Evolutionary conservation across 2,113 vertebrate species (phyloP).

Genomic region (Sorex fumeus): DNA sequence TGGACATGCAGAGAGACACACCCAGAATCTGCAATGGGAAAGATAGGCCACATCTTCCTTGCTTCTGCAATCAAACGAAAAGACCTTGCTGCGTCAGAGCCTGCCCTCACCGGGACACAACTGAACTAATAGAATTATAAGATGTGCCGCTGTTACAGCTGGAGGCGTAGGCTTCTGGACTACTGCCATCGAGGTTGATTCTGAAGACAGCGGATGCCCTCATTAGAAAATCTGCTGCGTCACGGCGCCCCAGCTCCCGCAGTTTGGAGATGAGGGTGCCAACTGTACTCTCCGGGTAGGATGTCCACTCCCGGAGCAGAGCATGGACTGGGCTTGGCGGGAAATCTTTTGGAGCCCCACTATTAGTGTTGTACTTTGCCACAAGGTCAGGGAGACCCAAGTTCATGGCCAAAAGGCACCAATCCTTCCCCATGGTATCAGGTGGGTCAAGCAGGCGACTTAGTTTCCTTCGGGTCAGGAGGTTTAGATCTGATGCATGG

Average conservation of each 20-base stretch:
- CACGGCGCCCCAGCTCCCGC: constrained; percentile 96
- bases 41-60: constrained; percentile 29
- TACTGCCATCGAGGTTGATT: constrained; percentile 93
- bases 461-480: constrained; percentile 94
- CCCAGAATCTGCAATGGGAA: constrained; percentile 38
- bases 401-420: constrained; percentile 99
- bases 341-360: constrained; percentile 88
- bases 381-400: constrained; percentile 96
- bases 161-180: constrained; percentile 92
- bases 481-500: constrained; percentile 94
- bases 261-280: constrained; percentile 95
- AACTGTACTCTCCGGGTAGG: constrained; percentile 93
- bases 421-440: constrained; percentile 98
- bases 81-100: constrained; percentile 63
- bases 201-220: constrained; percentile 95
- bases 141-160: constrained; percentile 96
- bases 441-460: constrained; percentile 97
- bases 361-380: constrained; percentile 94
- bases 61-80: constrained; percentile 67
- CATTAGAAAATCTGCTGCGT: constrained; percentile 97
- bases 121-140: constrained; percentile 98
- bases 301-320: constrained; percentile 95
- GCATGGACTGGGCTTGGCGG: constrained; percentile 94
- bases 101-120: constrained; percentile 95
- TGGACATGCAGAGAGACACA: constrained; percentile 68